phyloP scores from a whole-genome alignment of 2,797 vertebrate species.

The Gobionotothen gibberifrons region DNA sequence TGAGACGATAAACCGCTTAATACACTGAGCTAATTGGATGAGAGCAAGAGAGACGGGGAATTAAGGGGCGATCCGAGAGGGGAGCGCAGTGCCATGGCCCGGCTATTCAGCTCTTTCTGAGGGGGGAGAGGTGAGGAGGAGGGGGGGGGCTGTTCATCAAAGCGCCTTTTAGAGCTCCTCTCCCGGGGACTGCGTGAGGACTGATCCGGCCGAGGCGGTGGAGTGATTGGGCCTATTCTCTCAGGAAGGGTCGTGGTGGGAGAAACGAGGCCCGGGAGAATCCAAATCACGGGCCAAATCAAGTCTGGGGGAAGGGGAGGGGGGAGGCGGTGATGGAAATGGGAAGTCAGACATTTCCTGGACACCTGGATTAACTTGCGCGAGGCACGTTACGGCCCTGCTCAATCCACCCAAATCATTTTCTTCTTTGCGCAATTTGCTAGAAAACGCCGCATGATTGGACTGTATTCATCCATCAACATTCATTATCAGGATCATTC shows the following conservation, averaged over 20 bases:
- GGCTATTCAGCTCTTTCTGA: conserved; percentile 90
- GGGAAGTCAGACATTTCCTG: conserved; percentile 46
- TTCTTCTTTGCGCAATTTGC: conserved; percentile 5
- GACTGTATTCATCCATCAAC: conserved; percentile 49
- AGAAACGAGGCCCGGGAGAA: conserved; percentile 74
- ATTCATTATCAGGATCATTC: conserved; percentile 63
- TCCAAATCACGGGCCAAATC: conserved; percentile 82
- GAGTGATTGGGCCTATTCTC: conserved; percentile 84
- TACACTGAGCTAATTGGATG: conserved; percentile 99
- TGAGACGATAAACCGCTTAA: conserved; percentile 99
- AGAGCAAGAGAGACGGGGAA: conserved; percentile 99
- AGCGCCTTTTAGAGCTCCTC: conserved; percentile 86
- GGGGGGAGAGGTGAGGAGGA: conserved; percentile 63
- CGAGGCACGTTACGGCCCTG: conserved; percentile 1
- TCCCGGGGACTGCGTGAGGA: conserved; percentile 79
- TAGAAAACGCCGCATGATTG: conserved; percentile 33
- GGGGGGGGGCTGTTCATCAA: conserved; percentile 90
- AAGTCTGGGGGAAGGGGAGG: conserved; percentile 36
- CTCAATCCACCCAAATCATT: conserved; percentile 18
- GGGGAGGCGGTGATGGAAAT: conserved; percentile 61
- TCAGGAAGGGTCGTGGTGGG: conserved; percentile 71
- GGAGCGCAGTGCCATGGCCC: conserved; percentile 92
- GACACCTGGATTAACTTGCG: conserved; percentile 68
- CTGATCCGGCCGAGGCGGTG: conserved; percentile 72
- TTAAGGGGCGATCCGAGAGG: conserved; percentile 93